Base-by-base conservation (phyloP, 35 echinoderm and acorn worm genomes). In the Lytechinus variegatus region DNA sequence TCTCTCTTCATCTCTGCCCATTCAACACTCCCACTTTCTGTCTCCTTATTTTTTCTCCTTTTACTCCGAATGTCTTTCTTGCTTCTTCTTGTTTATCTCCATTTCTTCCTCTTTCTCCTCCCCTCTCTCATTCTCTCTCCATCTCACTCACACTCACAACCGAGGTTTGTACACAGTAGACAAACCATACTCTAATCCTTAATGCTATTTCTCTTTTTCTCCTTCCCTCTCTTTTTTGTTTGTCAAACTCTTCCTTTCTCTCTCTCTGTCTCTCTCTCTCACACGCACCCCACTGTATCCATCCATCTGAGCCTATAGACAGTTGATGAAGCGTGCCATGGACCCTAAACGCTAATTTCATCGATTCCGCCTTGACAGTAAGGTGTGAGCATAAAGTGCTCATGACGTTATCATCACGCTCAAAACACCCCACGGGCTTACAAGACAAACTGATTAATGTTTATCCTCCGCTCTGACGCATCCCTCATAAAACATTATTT, bases 371-470 rank as follows among this genome's bases (percentile, higher is more conserved):
- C 16, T 24, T 24, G 19, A 79, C 19, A 4, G 66, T 44, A 44
- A 79, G 66, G 66, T 79, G 66, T n/a, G 66, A 79, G n/a, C 66
- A 79, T 14, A 79, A 71, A 79, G 66, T 79, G 66, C 66, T 79
- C 66, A 79, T 79, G 66, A 79, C 66, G 66, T 79, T 79, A 79
- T 79, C 66, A 79, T 79, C 66, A 79, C 66, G 66, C 66, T 79
- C 66, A 79, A 4, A 19, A 79, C n/a, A 79, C 66, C 66, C 66
- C 4, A 24, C 66, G 66, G 66, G 66, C 66, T 4, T 7, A 79
- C 66, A 79, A 79, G 66, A 79, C 66, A 79, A 79, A 79, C 66
- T 79, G 66, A 79, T 79, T 79, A 79, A 79, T 79, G 66, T 79
- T 79, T 79, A 79, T 79, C 66, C 19, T 24, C 19, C 6, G 66